These are phyloP conservation scores for Brevipalpus yothersi DNA, from an alignment of 1,140 invertebrate species.

Conservation along the genomic window DNA sequence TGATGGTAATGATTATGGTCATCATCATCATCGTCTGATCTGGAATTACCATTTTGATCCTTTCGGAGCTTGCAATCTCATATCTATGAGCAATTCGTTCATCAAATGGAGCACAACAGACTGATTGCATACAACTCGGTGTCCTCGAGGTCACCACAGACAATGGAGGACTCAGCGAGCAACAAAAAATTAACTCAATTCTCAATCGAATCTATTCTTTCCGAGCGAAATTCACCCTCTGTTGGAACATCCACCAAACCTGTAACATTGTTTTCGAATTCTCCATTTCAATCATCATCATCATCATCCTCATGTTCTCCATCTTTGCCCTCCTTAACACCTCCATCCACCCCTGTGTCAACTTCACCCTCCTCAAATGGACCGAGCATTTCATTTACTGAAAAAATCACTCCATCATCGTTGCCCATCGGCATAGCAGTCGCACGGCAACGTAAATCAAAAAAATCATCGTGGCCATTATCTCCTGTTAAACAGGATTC, in stretches of 20 bases:
- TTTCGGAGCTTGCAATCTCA: no score
- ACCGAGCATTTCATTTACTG: no score
- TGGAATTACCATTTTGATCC: no score
- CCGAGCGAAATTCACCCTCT: not conserved
- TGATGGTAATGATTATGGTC: no score
- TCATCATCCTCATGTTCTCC: not conserved
- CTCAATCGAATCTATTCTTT: not conserved
- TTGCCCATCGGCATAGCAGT: no score
- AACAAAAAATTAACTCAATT: not conserved
- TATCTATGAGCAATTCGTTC: no score
- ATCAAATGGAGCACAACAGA: not conserved
- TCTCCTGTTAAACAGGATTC: no score
- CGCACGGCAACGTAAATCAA: no score
- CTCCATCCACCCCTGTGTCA: not conserved
- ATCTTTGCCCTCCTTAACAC: not conserved
- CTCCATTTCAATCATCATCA: not conserved
- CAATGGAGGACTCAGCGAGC: not conserved
- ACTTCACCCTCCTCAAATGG: not conserved
- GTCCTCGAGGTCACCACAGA: not conserved
- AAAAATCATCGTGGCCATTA: no score
- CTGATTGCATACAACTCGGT: not conserved
- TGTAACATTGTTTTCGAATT: not conserved
- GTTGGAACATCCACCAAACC: not conserved
- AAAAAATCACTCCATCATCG: no score
- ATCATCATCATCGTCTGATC: no score